phyloP scores from a whole-genome alignment of 2,888 invertebrate species.

The Apodemia zela region DNA sequence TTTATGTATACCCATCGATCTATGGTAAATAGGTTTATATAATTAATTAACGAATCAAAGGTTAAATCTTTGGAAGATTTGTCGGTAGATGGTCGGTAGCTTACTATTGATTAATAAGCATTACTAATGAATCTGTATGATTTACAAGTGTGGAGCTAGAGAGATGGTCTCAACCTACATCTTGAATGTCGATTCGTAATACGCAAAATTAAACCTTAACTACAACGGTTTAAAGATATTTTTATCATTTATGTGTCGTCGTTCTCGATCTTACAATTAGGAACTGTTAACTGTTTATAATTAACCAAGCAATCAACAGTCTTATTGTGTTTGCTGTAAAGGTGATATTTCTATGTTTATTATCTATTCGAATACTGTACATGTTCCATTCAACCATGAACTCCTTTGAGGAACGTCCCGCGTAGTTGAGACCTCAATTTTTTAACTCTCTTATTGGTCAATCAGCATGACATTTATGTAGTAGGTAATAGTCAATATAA shows the following conservation, averaged over 20 bases:
- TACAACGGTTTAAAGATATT: conserved; percentile 54
- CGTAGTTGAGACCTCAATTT: conserved; percentile 74
- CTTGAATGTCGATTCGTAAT: conserved; percentile 60
- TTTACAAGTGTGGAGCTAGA: conserved; percentile 65
- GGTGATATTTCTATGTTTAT: conserved; percentile 41
- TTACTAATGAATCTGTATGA: conserved; percentile 73
- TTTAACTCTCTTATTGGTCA: conserved; percentile 76
- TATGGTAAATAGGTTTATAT: neutral
- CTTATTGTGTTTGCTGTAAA: conserved; percentile 46
- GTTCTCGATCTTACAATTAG: conserved; percentile 75
- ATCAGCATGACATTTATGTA: conserved; percentile 71
- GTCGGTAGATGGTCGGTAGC: conserved; percentile 7
- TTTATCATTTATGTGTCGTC: conserved; percentile 47
- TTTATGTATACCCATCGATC: neutral
- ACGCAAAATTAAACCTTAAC: conserved; percentile 60
- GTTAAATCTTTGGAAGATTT: neutral
- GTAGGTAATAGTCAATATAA: conserved; percentile 35
- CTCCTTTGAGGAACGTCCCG: conserved; percentile 76
- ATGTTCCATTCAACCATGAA: conserved; percentile 78
- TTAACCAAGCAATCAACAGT: conserved; percentile 51
- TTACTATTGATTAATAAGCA: conserved; percentile 26
- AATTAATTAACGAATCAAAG: neutral
- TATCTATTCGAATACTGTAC: conserved; percentile 55
- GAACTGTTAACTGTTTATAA: conserved; percentile 55
- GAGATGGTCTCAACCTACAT: conserved; percentile 77